Percentiles rank a stretch among this genome's conserved stretches.
These are phyloP conservation scores for Ectemnius continuus DNA, from an alignment of 2,888 invertebrate species.

Conservation along the genomic window DNA sequence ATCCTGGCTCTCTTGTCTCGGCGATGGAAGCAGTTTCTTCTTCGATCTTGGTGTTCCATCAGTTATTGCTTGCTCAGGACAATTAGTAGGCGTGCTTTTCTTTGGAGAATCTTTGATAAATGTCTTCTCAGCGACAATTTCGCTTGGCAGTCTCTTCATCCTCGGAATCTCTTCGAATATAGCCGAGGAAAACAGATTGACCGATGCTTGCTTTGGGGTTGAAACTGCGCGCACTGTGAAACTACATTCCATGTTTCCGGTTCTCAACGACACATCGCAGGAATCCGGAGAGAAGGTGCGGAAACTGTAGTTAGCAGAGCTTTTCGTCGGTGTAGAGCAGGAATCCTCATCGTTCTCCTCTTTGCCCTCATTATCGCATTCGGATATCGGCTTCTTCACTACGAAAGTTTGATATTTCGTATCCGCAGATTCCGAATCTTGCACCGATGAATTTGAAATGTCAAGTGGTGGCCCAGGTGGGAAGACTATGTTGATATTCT, in stretches of 20 bases:
- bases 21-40: not conserved
- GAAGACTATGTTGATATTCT: conserved; percentile 66
- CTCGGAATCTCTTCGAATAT: conserved; percentile 15
- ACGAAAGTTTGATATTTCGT: not conserved
- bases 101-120: not conserved
- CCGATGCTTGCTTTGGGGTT: conserved; percentile 18
- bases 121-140: conserved; percentile 6
- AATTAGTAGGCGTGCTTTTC: not conserved
- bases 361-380: not conserved
- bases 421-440: too few species aligned
- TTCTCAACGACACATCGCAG: not conserved
- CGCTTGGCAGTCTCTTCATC: not conserved
- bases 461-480: conserved; percentile 10
- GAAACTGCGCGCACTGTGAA: conserved; percentile 31
- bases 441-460: not conserved
- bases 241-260: not conserved
- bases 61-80: not conserved
- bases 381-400: not conserved
- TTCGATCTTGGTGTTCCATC: not conserved
- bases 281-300: not conserved
- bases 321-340: not conserved
- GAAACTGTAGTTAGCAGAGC: not conserved
- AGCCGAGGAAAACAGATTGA: conserved; percentile 17
- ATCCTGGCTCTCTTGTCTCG: not conserved
- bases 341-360: not conserved